phyloP scores from a whole-genome alignment of 1,140 invertebrate species.

The Pomacea maculata region DNA sequence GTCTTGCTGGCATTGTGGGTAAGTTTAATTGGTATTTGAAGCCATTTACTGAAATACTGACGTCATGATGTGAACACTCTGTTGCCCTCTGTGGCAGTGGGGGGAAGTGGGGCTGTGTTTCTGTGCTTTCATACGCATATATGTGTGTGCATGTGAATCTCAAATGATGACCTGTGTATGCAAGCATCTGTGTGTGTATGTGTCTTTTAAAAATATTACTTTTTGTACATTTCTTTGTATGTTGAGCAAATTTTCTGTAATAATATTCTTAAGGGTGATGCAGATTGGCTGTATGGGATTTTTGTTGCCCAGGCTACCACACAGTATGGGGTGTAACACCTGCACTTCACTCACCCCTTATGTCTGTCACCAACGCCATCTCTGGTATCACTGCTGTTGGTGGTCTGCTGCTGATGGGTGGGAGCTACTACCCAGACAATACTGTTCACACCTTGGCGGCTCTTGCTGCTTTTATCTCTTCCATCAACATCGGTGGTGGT shows the following conservation, averaged over 20 bases:
- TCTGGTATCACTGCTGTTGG: conserved; percentile 92
- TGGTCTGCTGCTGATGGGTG: conserved; percentile 82
- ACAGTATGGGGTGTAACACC: conserved; percentile 93
- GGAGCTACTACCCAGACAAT: conserved; percentile 78
- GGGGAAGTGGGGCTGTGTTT: no score
- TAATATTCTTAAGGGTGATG: not conserved
- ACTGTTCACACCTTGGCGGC: conserved; percentile 77
- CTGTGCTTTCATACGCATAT: no score
- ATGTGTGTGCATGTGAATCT: no score
- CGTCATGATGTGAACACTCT: no score
- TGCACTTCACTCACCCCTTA: conserved; percentile 88
- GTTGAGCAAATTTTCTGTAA: not conserved
- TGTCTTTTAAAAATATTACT: not conserved
- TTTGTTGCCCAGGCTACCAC: conserved; percentile 74
- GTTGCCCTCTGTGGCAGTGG: no score
- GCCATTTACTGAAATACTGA: no score
- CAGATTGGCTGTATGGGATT: not conserved
- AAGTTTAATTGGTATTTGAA: conserved; percentile 25
- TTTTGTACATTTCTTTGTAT: not conserved
- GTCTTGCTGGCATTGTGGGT: conserved; percentile 84
- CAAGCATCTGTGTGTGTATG: no score
- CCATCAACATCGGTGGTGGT: conserved; percentile 91
- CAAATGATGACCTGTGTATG: no score
- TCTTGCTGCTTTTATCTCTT: conserved; percentile 85
- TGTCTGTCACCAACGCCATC: conserved; percentile 94